Evolutionary conservation across 1,140 invertebrate species (phyloP).

Genomic region (Drosophila punjabiensis): DNA sequence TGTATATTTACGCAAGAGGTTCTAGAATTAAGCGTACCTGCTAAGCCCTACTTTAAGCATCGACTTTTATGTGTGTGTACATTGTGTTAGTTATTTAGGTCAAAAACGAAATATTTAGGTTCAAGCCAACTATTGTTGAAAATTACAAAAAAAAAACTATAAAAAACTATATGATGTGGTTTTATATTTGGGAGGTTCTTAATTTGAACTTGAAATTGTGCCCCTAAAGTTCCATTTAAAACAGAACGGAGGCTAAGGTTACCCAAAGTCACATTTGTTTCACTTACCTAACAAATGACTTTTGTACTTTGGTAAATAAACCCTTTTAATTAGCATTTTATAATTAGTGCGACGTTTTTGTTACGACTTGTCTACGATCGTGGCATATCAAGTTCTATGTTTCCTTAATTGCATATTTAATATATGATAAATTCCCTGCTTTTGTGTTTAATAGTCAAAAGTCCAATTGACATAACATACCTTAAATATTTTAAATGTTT

Average conservation of each 20-base stretch:
- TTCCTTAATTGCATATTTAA: too few species aligned
- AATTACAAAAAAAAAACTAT: conserved; percentile 60
- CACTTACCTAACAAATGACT: background rate
- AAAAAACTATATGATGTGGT: conserved; percentile 24
- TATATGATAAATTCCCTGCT: background rate
- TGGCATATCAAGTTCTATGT: too few species aligned
- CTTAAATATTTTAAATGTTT: too few species aligned
- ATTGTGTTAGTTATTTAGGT: conserved; percentile 77
- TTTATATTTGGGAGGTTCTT: too few species aligned
- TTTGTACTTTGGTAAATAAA: background rate
- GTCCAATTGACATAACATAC: too few species aligned
- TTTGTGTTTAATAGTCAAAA: background rate
- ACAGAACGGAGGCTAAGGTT: too few species aligned
- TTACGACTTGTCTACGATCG: background rate
- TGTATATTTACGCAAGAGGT: conserved; percentile 73
- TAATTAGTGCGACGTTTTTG: background rate
- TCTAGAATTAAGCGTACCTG: conserved; percentile 65
- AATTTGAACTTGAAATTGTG: background rate
- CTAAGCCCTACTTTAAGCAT: conserved; percentile 71
- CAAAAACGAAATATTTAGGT: conserved; percentile 62
- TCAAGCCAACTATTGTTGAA: conserved; percentile 66
- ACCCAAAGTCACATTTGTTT: too few species aligned
- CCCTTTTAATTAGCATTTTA: background rate
- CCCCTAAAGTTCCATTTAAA: background rate
- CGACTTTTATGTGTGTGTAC: conserved; percentile 69